A percentile compares a stretch with the other conserved stretches of the same genome.
Conservation (phyloP, 2,113 vertebrate species). For the Equus quagga region DNA sequence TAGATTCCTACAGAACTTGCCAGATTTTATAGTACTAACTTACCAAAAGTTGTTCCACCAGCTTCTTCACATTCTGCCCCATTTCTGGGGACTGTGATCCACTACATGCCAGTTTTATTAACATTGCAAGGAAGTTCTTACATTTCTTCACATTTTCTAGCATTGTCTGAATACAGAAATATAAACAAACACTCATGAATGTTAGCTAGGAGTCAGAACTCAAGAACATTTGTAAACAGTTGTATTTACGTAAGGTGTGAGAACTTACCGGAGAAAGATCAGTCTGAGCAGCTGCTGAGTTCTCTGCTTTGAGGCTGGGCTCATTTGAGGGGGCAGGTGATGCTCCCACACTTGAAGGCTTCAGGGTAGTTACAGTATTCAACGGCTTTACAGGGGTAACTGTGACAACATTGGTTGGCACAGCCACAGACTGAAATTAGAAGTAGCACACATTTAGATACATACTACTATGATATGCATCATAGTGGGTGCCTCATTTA, state of each 20-base stretch:
- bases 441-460: constrained; percentile 49
- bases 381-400: constrained; percentile 82
- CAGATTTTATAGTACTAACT: constrained; percentile 64
- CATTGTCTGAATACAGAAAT: constrained; percentile 87
- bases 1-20: neutral
- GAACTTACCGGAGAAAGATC: constrained; percentile 85
- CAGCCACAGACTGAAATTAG: constrained; percentile 85
- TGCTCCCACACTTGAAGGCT: constrained; percentile 83
- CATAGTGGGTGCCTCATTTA: neutral
- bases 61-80: constrained; percentile 93
- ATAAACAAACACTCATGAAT: constrained; percentile 75
- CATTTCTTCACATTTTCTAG: constrained; percentile 98
- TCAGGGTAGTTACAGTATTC: constrained; percentile 84
- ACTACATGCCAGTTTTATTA: constrained; percentile 96
- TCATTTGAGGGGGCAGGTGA: constrained; percentile 62
- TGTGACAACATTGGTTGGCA: constrained; percentile 81
- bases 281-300: constrained; percentile 78
- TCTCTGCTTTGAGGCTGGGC: constrained; percentile 82
- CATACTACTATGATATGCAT: neutral
- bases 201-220: constrained; percentile 57
- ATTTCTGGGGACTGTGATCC: constrained; percentile 93
- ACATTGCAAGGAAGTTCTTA: constrained; percentile 96
- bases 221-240: constrained; percentile 53
- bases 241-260: constrained; percentile 50
- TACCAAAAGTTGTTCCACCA: constrained; percentile 95